Evolutionary conservation across 2,888 invertebrate genomes (phyloP), one percentile per base, ranked within the genome.

Genomic region (Phortica magna): DNA sequence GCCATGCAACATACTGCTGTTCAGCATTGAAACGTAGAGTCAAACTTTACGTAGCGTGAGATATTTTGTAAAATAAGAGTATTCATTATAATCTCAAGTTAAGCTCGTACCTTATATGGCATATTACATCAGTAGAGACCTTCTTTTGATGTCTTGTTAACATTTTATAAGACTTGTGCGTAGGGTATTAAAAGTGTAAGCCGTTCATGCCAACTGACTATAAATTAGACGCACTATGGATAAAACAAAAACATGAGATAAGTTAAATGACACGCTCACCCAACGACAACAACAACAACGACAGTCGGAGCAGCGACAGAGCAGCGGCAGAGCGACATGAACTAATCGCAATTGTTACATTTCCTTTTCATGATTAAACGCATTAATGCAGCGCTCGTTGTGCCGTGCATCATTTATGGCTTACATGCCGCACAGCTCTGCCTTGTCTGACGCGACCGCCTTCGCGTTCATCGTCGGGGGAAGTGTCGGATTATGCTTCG

Each of bases 291-390:
- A 10, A n/a, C 6, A 70, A n/a, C 48, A 70, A 59, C 0, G 17
- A 17, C 14, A 59, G 48, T 14, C 1, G 9, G 48, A n/a, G n/a
- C n/a, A n/a, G n/a, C n/a, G n/a, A n/a, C 48, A 65, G 22, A 22
- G 22, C 31, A 12, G 4, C 22, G 7, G 22, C 22, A 22, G 12
- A 6, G 17, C 19, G n/a, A 31, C 14, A 65, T 7, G 14, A 39
- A 39, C 31, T 68, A 31, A 17, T 65, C 17, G n/a, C 17, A 39
- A 12, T 31, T 19, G 14, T 41, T 14, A 7, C 12, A 48, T 70
- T 68, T 68, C 42, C 17, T 53, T 53, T 22, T 53, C 48, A 70
- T 70, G 70, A 70, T 70, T 70, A 48, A 70, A 70, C 22, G 70
- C 70, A 10, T 48, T 19, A 70, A 22, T 39, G 41, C 14, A 14